Evolutionary conservation across 2,113 vertebrate genomes (phyloP).

Genomic region (Crocuta crocuta): DNA sequence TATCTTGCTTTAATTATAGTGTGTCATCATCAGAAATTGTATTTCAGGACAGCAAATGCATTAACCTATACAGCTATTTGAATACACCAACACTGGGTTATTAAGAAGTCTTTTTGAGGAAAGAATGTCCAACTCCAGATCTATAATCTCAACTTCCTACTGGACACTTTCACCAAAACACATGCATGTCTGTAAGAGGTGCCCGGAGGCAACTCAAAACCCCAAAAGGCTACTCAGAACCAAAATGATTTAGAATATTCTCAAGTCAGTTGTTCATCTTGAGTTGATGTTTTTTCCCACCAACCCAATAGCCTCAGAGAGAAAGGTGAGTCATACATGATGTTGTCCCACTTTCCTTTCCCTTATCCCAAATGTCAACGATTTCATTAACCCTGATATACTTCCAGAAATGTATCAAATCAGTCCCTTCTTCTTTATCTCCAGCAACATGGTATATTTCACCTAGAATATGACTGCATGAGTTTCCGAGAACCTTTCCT

Average conservation of each 20-base stretch:
- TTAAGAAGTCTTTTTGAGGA: conserved; percentile 9
- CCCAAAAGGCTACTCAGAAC: conserved; percentile 1
- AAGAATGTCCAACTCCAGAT: conserved; percentile 12
- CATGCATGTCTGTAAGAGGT: neutral
- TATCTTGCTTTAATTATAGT: conserved; percentile 39
- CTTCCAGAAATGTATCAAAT: neutral
- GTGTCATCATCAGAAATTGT: conserved; percentile 30
- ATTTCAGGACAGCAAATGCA: conserved; percentile 25
- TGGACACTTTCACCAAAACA: neutral
- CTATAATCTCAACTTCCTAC: neutral
- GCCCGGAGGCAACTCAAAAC: neutral
- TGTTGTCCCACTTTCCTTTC: neutral
- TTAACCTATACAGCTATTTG: neutral
- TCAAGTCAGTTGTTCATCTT: conserved; percentile 8
- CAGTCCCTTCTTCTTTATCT: neutral
- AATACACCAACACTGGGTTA: neutral
- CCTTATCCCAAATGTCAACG: neutral
- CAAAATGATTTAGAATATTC: conserved; percentile 22
- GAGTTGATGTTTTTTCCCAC: neutral
- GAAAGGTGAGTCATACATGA: neutral
- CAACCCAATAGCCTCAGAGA: neutral
- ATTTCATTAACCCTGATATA: neutral
- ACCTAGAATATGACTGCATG: neutral
- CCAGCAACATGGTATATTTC: neutral
- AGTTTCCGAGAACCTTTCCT: neutral